phyloP scores from a whole-genome alignment of 2,797 vertebrate species.

The Spinus pinus region DNA sequence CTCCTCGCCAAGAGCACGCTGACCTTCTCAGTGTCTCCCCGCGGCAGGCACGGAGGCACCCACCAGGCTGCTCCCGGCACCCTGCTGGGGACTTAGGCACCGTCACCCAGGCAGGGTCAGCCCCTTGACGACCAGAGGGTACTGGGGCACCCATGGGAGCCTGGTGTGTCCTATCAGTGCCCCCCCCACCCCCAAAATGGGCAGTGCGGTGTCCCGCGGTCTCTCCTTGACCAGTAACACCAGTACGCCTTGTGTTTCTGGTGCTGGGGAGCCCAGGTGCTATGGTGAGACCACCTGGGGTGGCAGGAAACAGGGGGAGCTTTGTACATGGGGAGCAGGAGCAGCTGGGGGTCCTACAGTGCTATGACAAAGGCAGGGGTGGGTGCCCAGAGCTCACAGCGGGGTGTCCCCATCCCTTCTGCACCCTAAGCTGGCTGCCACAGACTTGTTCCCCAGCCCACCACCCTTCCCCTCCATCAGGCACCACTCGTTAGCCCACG shows the following conservation, averaged over 20 bases:
- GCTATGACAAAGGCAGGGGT: neutral
- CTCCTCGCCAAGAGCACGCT: conserved; percentile 15
- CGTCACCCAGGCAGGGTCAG: rapidly evolving
- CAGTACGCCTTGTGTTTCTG: neutral
- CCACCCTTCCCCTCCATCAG: neutral
- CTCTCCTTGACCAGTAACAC: neutral
- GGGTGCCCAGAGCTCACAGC: neutral
- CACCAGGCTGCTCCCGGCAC: rapidly evolving
- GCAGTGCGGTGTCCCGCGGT: neutral
- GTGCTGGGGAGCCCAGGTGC: neutral
- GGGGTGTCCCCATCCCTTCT: neutral
- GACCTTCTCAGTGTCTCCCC: conserved; percentile 13
- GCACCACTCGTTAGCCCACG: conserved; percentile 57
- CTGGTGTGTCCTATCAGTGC: neutral
- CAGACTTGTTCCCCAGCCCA: neutral
- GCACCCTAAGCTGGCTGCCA: neutral
- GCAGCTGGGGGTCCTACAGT: neutral
- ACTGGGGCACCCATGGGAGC: rapidly evolving
- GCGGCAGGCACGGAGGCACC: neutral
- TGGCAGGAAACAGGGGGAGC: neutral
- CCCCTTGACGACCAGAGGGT: neutral
- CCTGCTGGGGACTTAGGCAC: rapidly evolving
- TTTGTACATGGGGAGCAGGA: neutral
- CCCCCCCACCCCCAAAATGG: rapidly evolving
- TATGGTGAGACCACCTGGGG: rapidly evolving